These are phyloP conservation scores for Sepioteuthis lessoniana DNA, from an alignment of 2,888 invertebrate species.

Conservation along the genomic window DNA sequence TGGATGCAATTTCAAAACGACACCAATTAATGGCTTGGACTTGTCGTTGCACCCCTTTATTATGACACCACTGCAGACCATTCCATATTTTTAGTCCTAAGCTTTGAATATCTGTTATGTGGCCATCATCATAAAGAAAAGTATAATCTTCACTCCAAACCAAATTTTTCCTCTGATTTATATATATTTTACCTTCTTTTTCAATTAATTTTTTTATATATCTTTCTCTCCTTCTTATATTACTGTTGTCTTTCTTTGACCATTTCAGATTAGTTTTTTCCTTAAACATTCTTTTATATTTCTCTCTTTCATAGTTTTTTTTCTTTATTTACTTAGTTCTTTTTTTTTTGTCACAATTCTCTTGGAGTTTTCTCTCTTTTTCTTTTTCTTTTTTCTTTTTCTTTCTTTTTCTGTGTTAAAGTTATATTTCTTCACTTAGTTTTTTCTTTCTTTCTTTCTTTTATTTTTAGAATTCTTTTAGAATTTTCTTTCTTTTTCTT, in stretches of 20 bases:
- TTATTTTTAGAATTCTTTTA: too few species aligned
- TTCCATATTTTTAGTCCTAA: background rate
- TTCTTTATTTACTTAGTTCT: background rate
- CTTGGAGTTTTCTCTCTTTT: too few species aligned
- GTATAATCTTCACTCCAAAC: background rate
- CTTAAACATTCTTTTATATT: background rate
- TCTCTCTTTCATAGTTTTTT: background rate
- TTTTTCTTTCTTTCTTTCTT: too few species aligned
- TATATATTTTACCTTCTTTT: background rate
- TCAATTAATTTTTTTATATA: background rate
- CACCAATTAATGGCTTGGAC: background rate
- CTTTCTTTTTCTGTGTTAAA: too few species aligned
- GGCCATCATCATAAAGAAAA: slow-evolving; percentile 17
- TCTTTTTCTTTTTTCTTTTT: too few species aligned
- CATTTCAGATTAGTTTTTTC: background rate
- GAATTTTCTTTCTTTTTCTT: background rate
- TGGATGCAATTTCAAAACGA: slow-evolving; percentile 20
- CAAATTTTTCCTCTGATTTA: background rate
- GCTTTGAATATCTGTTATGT: background rate
- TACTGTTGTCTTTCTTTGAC: background rate
- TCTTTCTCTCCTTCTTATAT: background rate
- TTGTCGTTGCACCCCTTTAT: background rate
- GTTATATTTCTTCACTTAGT: too few species aligned
- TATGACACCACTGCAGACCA: background rate
- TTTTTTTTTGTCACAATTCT: background rate